Evolutionary conservation across 2,888 invertebrate species (phyloP).

Genomic region (Steromphala cineraria): DNA sequence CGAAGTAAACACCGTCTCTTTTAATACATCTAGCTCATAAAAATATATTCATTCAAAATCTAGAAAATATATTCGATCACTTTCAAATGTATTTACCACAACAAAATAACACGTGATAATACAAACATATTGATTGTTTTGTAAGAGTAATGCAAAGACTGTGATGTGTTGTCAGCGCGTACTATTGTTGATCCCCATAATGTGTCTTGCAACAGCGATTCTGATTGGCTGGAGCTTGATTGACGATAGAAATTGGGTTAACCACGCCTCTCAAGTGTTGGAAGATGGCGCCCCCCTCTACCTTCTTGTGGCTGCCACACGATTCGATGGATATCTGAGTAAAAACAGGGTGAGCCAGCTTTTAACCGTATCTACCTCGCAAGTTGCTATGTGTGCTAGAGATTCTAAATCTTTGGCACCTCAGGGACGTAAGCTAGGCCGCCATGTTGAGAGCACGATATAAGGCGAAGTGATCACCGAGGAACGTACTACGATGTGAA

Average conservation of each 20-base stretch:
- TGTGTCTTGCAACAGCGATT: conserved; percentile 25
- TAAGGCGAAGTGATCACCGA: conserved; percentile 12
- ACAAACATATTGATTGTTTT: no score
- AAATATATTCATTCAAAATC: no score
- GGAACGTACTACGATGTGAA: conserved; percentile 4
- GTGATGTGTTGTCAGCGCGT: neutral
- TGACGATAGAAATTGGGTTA: conserved; percentile 51
- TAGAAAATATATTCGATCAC: no score
- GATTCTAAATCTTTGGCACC: conserved; percentile 5
- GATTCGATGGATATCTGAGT: conserved; percentile 13
- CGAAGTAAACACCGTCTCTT: no score
- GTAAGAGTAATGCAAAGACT: neutral
- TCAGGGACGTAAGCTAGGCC: conserved; percentile 3
- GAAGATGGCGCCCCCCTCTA: conserved; percentile 50
- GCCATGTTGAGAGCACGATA: conserved; percentile 18
- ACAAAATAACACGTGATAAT: no score
- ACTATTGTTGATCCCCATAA: neutral
- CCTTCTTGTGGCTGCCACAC: neutral
- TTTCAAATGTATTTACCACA: no score
- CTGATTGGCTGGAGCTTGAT: conserved; percentile 50
- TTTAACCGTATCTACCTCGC: conserved; percentile 31
- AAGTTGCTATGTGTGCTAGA: conserved; percentile 24
- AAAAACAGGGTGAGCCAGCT: conserved; percentile 11
- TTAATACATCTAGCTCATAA: no score
- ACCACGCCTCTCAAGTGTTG: conserved; percentile 45